Base-by-base conservation (phyloP, 2,113 vertebrate genomes). In the Tenebrosternarchus preto region DNA sequence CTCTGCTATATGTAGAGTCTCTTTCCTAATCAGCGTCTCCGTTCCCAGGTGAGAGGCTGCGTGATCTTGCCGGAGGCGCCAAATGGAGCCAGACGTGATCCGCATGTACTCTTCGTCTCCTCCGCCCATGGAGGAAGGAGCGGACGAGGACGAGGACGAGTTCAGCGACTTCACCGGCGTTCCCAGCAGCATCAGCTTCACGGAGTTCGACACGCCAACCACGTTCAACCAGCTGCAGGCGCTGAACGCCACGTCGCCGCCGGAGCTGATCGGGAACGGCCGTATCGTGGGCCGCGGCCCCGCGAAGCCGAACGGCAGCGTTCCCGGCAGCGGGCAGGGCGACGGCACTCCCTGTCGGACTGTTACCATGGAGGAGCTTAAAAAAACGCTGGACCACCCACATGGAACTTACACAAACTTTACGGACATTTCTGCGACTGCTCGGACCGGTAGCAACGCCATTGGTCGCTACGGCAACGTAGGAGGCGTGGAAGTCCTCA, bases 71-170 rank as follows among this genome's bases (percentile, higher is more conserved):
- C 87, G 50, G 79, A 90, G 74, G 88, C 75, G 88, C 81, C 89
- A 99, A 15, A 50, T 98, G 98, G 98, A 99, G 93, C 96, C 98
- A 75, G 97, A 98, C 9, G 94, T 98, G 84, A 95, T 97, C 87
- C 96, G 93, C 87, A 95, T 99, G 90, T 99, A 96, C 85, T 97
- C 97, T 33, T 98, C 98, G n/a, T 98, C 98, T 19, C 98, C 97
- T 55, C 97, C 98, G 3, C 97, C 97, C 4, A 91, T 99, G 88
- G 97, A 98, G 88, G 97, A 96, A 29, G 95, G 93, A 31, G 95
- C 92, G 0, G 96, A 96, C 61, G 96, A 98, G 0, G 97, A 99
- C 0, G 96, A 98, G 0, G 95, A 96, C 0, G 97, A 98, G 85
- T 99, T 98, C 82, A 96, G 96, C 36, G 96, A 98, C 16, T 99